Base-by-base conservation (phyloP, 1,140 invertebrate species). In the Drosophila busckii region DNA sequence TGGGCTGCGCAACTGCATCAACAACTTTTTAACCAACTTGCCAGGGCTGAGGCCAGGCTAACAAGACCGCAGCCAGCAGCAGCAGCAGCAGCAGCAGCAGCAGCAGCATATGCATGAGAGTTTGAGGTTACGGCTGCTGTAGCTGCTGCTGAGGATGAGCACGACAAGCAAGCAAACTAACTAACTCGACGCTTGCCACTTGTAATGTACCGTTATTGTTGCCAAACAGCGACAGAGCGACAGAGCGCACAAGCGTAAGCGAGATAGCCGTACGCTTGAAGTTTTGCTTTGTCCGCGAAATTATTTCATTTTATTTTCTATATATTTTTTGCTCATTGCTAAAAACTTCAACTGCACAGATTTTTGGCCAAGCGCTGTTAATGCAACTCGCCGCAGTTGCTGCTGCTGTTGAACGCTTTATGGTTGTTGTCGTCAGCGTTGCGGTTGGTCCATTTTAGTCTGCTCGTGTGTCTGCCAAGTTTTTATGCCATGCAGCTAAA, bases 1-100 rank as follows among this genome's bases (percentile, higher is more conserved):
- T 53, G 49, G 49, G 37, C 38, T 58, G 60, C n/a, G n/a, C 56
- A 71, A 78, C 63, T 71, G 56, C 73, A 78, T 78, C 73, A 78
- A 78, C 68, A 78, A 78, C 73, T 78, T 78, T 78, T 78, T 80
- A 78, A 80, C 73, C 68, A 78, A 78, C 73, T 78, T 80, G 73
- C 53, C 73, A 70, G n/a, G n/a, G n/a, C n/a, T n/a, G n/a, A n/a
- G n/a, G 70, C 44, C 59, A 59, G 70, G 67, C 70, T 75, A 75
- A 75, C 70, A 68, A 68, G 73, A 78, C 73, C 73, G 49, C 73
- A 78, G 60, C 20, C 15, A 19, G 17, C 9, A 8, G 20, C 19
- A 15, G 9, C 3, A 6, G 10, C 34, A 41, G 16, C 25, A 19
- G 31, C 13, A 42, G 22, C 9, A 13, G 4, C n/a, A 32, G 54